A percentile compares a stretch with the other conserved stretches of the same genome.
Evolutionary conservation across 2,797 vertebrate species (phyloP).

Genomic region (Pseudotriccus pelzelni): DNA sequence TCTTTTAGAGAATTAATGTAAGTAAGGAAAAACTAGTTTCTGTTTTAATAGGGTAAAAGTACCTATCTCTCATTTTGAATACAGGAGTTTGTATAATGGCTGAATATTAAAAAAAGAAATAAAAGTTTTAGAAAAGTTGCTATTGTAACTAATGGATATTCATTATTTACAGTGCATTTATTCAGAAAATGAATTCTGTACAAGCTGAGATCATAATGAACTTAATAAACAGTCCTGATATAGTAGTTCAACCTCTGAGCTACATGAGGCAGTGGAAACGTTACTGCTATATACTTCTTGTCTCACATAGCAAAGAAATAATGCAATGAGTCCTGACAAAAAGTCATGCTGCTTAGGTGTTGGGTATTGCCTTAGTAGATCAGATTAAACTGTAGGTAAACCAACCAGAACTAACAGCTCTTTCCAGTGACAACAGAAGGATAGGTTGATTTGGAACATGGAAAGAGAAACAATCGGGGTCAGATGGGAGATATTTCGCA

Average conservation of each 20-base stretch:
- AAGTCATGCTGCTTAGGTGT: not conserved
- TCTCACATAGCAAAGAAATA: not conserved
- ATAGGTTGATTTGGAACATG: not conserved
- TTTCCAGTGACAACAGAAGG: not conserved
- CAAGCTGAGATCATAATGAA: not conserved
- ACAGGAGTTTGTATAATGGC: not conserved
- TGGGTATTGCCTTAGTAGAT: not conserved
- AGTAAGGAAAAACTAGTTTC: not conserved
- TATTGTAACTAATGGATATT: not conserved
- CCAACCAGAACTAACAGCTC: not conserved
- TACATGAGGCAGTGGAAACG: not conserved
- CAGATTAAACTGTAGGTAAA: not conserved
- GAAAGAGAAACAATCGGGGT: not conserved
- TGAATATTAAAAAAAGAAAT: not conserved
- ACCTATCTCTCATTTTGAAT: not conserved
- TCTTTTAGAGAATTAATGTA: not conserved
- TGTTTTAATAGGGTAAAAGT: not conserved
- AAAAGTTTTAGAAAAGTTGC: not conserved
- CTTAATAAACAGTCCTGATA: not conserved
- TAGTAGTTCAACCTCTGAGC: not conserved
- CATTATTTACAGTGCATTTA: not conserved
- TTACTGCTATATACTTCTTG: not conserved
- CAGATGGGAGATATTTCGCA: not conserved
- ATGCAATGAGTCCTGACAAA: not conserved
- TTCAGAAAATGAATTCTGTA: not conserved